Evolutionary conservation across 1,140 invertebrate species (phyloP), one percentile per base, ranked within the genome.

Genomic region (Drosophila paulistorum): DNA sequence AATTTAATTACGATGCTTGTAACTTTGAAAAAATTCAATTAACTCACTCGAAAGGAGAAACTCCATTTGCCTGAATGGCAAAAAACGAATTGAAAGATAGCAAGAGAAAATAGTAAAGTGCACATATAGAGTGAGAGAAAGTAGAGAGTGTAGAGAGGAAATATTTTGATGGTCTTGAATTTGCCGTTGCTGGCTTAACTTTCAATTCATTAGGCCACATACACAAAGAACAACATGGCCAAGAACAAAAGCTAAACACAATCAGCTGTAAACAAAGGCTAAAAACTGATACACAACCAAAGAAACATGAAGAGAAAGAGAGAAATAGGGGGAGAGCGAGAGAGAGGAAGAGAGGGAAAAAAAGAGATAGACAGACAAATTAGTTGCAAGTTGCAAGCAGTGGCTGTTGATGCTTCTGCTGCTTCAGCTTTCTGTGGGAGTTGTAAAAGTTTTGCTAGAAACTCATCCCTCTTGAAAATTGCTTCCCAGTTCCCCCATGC

Each of bases 261-360:
- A 74, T 78, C 75, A 74, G 72, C 67, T 78, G 75, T 78, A 78
- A 78, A 78, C 75, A 78, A 78, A 78, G 74, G 75, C 71, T 67
- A 48, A 48, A 51, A 51, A 51, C 45, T 51, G 45, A 51, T 51
- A 23, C 45, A 51, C 20, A 20, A 51, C 14, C 7, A 48, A 48
- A 48, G 5, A 5, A 42, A 42, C 45, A 48, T 14, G 7, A 14
- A 20, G 45, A 48, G 7, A 1, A 0, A 51, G 9, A 51, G 17
- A 11, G n/a, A 0, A 23, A 51, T 0, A 48, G 6, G 6, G 45
- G 20, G 7, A 51, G 45, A 51, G 17, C 11, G 17, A 51, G 17
- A 51, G n/a, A 45, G 66, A n/a, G 7, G 14, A 7, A 48, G 17
- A 20, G 17, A 11, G 17, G 1, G 17, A 4, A n/a, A 20, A 20